Evolutionary conservation across 2,797 vertebrate genomes (phyloP), one percentile per base, ranked within the genome.

Genomic region (Ptychobarbus kaznakovi): DNA sequence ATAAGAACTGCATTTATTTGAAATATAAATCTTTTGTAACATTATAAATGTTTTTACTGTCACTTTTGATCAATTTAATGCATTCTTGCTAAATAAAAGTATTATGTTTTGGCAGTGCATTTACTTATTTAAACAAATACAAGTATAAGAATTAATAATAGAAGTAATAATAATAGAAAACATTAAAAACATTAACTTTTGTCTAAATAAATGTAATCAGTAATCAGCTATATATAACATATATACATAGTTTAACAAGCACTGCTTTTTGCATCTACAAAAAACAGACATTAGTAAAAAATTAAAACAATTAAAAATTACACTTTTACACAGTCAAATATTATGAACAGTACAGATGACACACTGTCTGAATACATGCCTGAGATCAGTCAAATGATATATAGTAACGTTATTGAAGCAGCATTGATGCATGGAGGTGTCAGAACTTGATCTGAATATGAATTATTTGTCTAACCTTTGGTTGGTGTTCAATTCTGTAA

Each of bases 401-500:
- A 69, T 35, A 68, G 16, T 46, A 68, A 22, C 6, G 7, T n/a
- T 51, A 49, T 6, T 51, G 20, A 68, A 51, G 44, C 44, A 38
- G 28, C 12, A 49, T 0, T 32, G 32, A 51, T 40, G 35, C 20
- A 81, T 25, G 46, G 18, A 25, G 46, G 46, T 80, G 20, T 44
- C 63, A 69, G 32, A 49, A 56, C 44, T 56, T 32, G 46, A 53
- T 70, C 32, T 70, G 7, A 38, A 53, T 20, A 81, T 40, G 4
- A 81, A 81, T 51, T 11, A 81, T 81, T 46, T 70, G 46, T 63
- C 76, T 90, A 95, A 99, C 98, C 97, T 97, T 99, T 90, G 95
- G 94, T 88, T 99, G 97, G 89, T 97, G 97, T 84, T 98, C 97
- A 91, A 99, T 98, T 90, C 97, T 96, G 94, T 98, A 99, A 6